Evolutionary conservation across 2,113 vertebrate species (phyloP), one percentile per base, ranked within the genome.

Genomic region (Zosterops lateralis): DNA sequence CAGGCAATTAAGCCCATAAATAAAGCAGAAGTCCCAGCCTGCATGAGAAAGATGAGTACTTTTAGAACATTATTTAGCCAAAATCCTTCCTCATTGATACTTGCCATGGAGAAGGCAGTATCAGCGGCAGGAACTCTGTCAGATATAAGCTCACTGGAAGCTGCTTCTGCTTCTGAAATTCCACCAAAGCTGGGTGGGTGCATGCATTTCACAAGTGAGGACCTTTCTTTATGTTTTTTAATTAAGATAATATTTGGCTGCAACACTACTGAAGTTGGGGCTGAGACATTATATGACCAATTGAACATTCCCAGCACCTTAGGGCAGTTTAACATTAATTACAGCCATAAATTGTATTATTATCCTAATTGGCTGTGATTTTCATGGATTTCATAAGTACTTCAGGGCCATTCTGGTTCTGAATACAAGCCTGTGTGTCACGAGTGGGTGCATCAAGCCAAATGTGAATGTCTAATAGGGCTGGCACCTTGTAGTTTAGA

Each of bases 41-140:
- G 7, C 18, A n/a, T 40, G 48, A 58, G 44, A 71, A 85, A 78
- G 10, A 65, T 45, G 22, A 66, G 4, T 44, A 54, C 36, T 44
- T 77, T 51, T 29, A 60, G 24, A 64, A 40, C 1, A 19, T 14
- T 31, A 40, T 74, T 60, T 58, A 56, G 31, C 5, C 80, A 14
- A 88, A 76, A 47, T 28, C 22, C 9, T 54, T 66, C 31, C 12
- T 64, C 24, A 36, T 7, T 44, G 15, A 80, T 73, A 85, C 62
- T 74, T 4, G 1, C 18, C 0, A 0, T 31, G 16, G 5, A 73
- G 34, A 79, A 75, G 10, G 3, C 48, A 42, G 6, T 50, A 77
- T 36, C 58, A 54, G 5, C 45, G 64, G 13, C 36, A 90, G 56
- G 38, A 90, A 32, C 25, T 66, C 20, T 68, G 6, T 58, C 34